Evolutionary conservation across 2,888 invertebrate genomes (phyloP), one percentile per base, ranked within the genome.

Genomic region (Drosophila austrosaltans): DNA sequence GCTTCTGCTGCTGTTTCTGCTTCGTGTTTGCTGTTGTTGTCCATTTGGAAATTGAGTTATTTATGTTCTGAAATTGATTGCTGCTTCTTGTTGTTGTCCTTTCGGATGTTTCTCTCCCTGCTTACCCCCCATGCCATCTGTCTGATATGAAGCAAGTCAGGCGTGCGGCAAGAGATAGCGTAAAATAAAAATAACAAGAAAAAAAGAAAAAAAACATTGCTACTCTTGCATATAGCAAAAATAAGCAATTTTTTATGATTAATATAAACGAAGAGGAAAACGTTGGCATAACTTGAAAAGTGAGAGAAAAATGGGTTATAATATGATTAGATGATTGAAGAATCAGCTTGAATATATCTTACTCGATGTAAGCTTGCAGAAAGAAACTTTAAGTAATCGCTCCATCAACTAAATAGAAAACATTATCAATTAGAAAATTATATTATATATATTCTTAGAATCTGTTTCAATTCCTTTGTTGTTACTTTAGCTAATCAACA

Each of bases 1-100:
- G 28, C 10, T 40, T 6, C 40, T 30, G 63, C 10, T 54, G 28
- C 40, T 44, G 62, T 62, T 53, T 39, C n/a, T 53, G 28, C 16
- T 42, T 56, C 54, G 20, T 48, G 53, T 63, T 54, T 54, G 53
- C 25, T 53, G 62, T 63, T 63, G 44, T 44, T 60, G 63, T 8
- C 54, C 12, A n/a, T 22, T 59, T 59, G 63, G 62, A 79, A 84
- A 87, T 88, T 85, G 87, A 87, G 89, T 87, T 88, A 87, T 87
- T 87, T 87, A 80, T 87, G 86, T 78, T 76, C 65, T 72, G 75
- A 74, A 81, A 88, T 87, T 88, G 89, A 85, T 86, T 86, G 85
- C 79, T 84, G 71, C 82, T 79, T 82, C 78, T 79, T 82, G 77
- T 76, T 40, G 40, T 10, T 48, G 22, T 48, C 48, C 4, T 48